A percentile compares a stretch with the other conserved stretches of the same genome.
These are phyloP conservation scores for Callopanchax toddi DNA, from an alignment of 2,113 vertebrate species.

Conservation along the genomic window DNA sequence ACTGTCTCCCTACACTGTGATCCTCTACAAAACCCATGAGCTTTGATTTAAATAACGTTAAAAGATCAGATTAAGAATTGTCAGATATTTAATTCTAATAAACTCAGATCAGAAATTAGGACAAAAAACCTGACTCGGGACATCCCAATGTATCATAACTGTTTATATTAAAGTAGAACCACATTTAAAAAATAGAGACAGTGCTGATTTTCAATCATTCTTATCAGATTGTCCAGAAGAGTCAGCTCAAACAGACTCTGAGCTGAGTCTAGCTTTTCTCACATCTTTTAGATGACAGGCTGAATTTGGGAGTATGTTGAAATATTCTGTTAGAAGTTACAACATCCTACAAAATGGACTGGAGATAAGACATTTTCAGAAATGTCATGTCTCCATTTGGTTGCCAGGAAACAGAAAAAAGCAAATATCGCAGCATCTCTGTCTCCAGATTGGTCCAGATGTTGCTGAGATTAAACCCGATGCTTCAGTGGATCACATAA, in stretches of 20 bases:
- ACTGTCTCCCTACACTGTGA: too few relatives aligned
- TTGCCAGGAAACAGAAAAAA: not conserved
- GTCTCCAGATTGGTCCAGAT: conserved; percentile 35
- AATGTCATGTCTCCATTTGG: not conserved
- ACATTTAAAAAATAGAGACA: too few relatives aligned
- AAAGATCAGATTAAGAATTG: too few relatives aligned
- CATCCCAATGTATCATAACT: too few relatives aligned
- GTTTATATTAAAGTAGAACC: too few relatives aligned
- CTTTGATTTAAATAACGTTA: too few relatives aligned
- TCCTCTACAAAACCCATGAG: too few relatives aligned
- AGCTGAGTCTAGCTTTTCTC: not conserved
- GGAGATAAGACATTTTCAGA: not conserved
- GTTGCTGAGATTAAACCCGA: conserved; percentile 41
- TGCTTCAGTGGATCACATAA: conserved; percentile 29
- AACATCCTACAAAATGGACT: not conserved
- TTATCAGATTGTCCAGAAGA: not conserved
- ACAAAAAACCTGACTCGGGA: too few relatives aligned
- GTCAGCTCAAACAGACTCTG: not conserved
- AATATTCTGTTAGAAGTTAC: not conserved
- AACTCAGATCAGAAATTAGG: too few relatives aligned
- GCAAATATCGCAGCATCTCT: not conserved
- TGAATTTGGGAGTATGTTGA: not conserved
- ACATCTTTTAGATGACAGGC: not conserved
- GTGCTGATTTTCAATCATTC: too few relatives aligned
- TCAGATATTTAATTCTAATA: too few relatives aligned